Base-by-base conservation (phyloP, 2,113 vertebrate species). In the Parotia lawesii region DNA sequence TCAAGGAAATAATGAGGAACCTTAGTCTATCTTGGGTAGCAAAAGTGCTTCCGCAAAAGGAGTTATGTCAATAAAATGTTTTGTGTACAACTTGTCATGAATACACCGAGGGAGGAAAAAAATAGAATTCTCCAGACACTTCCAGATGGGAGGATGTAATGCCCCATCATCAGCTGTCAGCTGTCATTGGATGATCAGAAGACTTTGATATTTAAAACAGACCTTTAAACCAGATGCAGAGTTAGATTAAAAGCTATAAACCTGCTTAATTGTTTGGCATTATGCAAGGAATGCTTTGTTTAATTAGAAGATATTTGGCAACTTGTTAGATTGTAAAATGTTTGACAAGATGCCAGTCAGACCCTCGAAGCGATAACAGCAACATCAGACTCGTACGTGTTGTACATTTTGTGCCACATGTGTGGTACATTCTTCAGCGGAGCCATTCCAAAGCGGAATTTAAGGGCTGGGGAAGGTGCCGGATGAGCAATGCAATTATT, bases 291-390 rank as follows among this genome's bases (percentile, higher is more conserved):
- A 78, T 4, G 2, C 50, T 84, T 95, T 87, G n/a, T 95, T 95
- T 96, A 97, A 96, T 94, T 96, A 91, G 83, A 93, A 96, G 53
- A 70, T 65, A 78, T 83, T 89, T 97, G 93, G 93, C 93, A 97
- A 86, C 74, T n/a, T 66, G 64, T 60, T 89, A 44, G 57, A 29
- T 53, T 91, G 58, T 81, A 91, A 92, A 91, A 87, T 90, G 77
- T 87, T 96, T 96, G 94, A 96, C 95, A 93, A 44, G 3, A 64
- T 84, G 89, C 91, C 96, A 96, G 45, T 89, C 73, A 94, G 92
- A 47, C 82, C 62, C 85, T 87, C 42, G n/a, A 76, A 96, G 82
- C 7, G 2, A 61, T 81, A 93, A 73, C 6, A 69, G 81, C 60
- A 91, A 42, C 61, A 72, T 4, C 66, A 60, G 42, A 67, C 33